These are phyloP conservation scores for Bursaphelenchus okinawaensis DNA, from an alignment of 2,888 invertebrate species.

Conservation along the genomic window DNA sequence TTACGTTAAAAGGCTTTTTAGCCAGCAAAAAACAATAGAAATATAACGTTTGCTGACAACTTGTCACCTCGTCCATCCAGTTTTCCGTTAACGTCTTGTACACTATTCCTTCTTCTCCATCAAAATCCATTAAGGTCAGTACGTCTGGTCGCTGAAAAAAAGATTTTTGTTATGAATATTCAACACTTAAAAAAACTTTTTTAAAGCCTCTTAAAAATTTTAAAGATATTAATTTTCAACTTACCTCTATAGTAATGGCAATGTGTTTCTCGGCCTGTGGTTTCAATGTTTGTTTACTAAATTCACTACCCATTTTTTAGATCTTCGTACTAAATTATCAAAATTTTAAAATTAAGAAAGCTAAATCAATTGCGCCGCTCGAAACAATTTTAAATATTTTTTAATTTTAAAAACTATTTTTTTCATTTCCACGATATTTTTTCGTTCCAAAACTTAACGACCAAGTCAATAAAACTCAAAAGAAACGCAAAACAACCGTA, in stretches of 20 bases:
- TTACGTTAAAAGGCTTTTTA: slow-evolving; percentile 6
- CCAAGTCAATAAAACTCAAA: not conserved
- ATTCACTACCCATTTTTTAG: not conserved
- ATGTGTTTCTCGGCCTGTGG: not conserved
- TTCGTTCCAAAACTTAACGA: no score
- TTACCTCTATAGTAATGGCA: not conserved
- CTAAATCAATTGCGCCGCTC: not conserved
- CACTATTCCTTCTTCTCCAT: not conserved
- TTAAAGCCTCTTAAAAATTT: not conserved
- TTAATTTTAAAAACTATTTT: not conserved
- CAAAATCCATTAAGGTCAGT: slow-evolving; percentile 1
- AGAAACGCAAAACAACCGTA: no score
- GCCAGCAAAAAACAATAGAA: not conserved
- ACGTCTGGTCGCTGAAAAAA: slow-evolving; percentile 2
- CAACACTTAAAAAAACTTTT: no score
- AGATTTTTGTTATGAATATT: no score
- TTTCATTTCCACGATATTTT: no score
- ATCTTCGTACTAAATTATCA: not conserved
- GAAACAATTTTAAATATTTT: not conserved
- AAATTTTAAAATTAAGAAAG: not conserved
- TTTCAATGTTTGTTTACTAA: not conserved
- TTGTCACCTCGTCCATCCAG: not conserved
- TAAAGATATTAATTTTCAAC: not conserved
- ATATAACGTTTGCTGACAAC: not conserved
- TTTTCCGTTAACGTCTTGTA: slow-evolving; percentile 2